Conservation (phyloP, 2,113 vertebrate species). For the Cavia aperea region DNA sequence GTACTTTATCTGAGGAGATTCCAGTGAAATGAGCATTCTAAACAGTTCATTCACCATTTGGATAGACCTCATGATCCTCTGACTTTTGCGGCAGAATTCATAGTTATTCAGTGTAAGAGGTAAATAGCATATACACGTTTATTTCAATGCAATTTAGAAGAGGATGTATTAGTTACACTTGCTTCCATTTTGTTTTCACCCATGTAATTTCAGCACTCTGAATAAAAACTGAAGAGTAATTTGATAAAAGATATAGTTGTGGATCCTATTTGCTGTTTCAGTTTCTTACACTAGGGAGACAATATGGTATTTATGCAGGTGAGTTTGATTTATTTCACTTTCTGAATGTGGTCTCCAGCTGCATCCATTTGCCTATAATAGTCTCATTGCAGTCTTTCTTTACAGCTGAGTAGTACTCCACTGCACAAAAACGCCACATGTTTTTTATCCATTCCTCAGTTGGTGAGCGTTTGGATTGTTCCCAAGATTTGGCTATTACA, state of each 20-base stretch:
- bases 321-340: too few species aligned
- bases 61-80: slow-evolving; percentile 11
- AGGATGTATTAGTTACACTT: background rate
- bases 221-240: slow-evolving; percentile 11
- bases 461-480: too few species aligned
- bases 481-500: too few species aligned
- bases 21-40: background rate
- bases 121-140: background rate
- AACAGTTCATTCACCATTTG: background rate
- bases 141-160: slow-evolving; percentile 12
- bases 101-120: background rate
- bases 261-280: too few species aligned
- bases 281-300: too few species aligned
- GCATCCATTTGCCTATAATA: too few species aligned
- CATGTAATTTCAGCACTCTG: background rate
- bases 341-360: too few species aligned
- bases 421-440: too few species aligned
- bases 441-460: too few species aligned
- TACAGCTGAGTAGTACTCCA: too few species aligned
- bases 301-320: too few species aligned
- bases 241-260: background rate
- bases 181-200: background rate
- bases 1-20: slow-evolving; percentile 16
- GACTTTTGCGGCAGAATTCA: slow-evolving; percentile 13
- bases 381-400: too few species aligned